Conservation (phyloP, 2,797 vertebrate genomes). For the Pygocentrus nattereri region DNA sequence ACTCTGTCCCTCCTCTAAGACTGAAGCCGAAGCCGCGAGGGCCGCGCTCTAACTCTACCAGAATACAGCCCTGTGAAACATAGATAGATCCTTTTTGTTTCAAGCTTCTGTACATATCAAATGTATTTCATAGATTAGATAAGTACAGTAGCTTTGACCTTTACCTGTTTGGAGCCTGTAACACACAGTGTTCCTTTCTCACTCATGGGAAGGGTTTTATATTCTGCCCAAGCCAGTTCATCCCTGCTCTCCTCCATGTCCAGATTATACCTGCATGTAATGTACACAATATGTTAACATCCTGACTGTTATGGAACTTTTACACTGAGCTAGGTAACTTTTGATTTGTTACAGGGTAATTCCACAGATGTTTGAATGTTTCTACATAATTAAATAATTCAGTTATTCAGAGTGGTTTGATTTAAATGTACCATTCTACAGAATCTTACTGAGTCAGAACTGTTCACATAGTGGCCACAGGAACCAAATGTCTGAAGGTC, state of each 20-base stretch:
- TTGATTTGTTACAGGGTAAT: no score
- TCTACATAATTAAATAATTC: no score
- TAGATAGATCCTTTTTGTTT: neutral
- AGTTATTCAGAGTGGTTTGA: no score
- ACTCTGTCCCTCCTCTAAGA: slow-evolving; percentile 95
- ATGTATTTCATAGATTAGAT: neutral
- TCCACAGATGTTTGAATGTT: no score
- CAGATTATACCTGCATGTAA: slow-evolving; percentile 73
- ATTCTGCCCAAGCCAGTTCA: slow-evolving; percentile 83
- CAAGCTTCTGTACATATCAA: neutral
- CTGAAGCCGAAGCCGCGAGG: slow-evolving; percentile 96
- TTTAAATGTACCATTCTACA: no score
- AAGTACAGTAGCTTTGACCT: neutral
- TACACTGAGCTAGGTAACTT: no score
- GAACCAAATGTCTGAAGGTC: no score
- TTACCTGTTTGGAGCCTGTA: slow-evolving; percentile 82
- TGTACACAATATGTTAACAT: slow-evolving; percentile 8
- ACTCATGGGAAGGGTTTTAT: slow-evolving; percentile 79
- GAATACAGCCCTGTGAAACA: slow-evolving; percentile 83
- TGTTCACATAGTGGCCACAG: no score
- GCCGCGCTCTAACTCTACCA: slow-evolving; percentile 91
- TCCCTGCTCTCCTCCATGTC: slow-evolving; percentile 85
- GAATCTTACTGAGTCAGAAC: no score
- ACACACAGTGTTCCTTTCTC: slow-evolving; percentile 79
- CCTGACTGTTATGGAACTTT: no score